These are phyloP conservation scores for Brachyhypopomus gauderio DNA, from an alignment of 2,113 vertebrate species.

Conservation along the genomic window DNA sequence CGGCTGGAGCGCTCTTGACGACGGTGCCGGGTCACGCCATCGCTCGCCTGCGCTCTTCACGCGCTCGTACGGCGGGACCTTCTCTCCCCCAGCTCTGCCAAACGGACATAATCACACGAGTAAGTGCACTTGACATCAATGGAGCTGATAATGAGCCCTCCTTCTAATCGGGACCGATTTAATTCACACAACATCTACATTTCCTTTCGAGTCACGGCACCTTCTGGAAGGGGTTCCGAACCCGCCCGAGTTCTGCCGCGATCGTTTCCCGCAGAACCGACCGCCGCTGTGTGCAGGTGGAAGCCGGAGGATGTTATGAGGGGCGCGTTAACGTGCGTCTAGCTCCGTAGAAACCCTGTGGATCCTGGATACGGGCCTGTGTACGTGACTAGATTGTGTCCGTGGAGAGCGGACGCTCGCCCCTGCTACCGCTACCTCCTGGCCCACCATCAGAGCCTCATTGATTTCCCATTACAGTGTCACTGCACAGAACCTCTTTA, in stretches of 20 bases:
- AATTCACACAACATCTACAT: slow-evolving; percentile 73
- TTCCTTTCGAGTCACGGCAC: slow-evolving; percentile 64
- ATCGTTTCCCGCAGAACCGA: slow-evolving; percentile 63
- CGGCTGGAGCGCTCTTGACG: too few species aligned
- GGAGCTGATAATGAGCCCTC: slow-evolving; percentile 66
- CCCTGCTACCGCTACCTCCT: slow-evolving; percentile 59
- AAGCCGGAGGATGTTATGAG: slow-evolving; percentile 4
- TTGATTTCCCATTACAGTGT: slow-evolving; percentile 75
- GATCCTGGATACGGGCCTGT: slow-evolving; percentile 63
- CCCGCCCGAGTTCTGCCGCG: slow-evolving; percentile 55
- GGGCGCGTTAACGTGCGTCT: slow-evolving; percentile 12
- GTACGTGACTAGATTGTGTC: slow-evolving; percentile 65
- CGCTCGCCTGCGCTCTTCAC: too few species aligned
- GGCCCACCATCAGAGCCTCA: slow-evolving; percentile 62
- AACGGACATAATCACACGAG: slow-evolving; percentile 62
- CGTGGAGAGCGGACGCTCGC: slow-evolving; percentile 61
- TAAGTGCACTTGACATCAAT: slow-evolving; percentile 66
- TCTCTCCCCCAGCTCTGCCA: too few species aligned
- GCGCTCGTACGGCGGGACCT: too few species aligned
- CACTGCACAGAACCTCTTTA: slow-evolving; percentile 67
- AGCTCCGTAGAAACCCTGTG: slow-evolving; percentile 61
- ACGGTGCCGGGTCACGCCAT: too few species aligned
- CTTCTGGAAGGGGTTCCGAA: slow-evolving; percentile 36
- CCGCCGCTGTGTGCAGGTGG: slow-evolving; percentile 53
- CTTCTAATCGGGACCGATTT: slow-evolving; percentile 68